Evolutionary conservation across 2,797 vertebrate species (phyloP).

Genomic region (Hafferia zeledoni): DNA sequence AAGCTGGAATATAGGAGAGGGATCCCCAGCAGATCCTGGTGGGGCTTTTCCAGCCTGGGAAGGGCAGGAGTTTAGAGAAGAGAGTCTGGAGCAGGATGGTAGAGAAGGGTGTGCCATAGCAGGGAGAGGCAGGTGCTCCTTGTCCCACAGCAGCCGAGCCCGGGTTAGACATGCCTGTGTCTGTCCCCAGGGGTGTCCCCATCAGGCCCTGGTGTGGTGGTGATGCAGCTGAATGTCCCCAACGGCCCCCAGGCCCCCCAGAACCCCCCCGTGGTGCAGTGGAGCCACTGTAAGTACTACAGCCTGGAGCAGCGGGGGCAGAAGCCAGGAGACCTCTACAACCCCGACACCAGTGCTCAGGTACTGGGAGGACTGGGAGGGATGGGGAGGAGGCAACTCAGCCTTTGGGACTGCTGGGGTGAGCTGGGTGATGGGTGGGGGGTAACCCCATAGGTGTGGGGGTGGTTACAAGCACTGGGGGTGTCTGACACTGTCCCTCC

Average conservation of each 20-base stretch:
- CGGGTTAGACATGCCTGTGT: not conserved
- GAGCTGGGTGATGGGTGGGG: not conserved
- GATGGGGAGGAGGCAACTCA: not conserved
- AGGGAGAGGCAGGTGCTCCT: not conserved
- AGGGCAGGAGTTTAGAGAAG: not conserved
- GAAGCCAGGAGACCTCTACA: conserved; percentile 93
- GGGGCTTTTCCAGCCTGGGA: not conserved
- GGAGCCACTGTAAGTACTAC: conserved; percentile 99
- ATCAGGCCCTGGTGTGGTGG: conserved; percentile 92
- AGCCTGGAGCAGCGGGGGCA: conserved; percentile 92
- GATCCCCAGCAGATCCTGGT: too few species aligned
- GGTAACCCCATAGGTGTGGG: not conserved
- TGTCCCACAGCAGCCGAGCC: not conserved
- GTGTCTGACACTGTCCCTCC: not conserved
- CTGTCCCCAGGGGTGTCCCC: conserved; percentile 87
- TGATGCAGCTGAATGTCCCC: conserved; percentile 98
- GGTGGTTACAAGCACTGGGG: accelerated
- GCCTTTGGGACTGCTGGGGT: not conserved
- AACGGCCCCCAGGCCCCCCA: conserved; percentile 92
- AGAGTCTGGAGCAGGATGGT: accelerated
- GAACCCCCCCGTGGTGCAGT: conserved; percentile 93
- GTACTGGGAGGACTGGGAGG: conserved; percentile 66
- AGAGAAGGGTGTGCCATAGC: not conserved
- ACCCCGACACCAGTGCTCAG: conserved; percentile 87
- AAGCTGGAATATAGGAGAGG: not conserved